Evolutionary conservation across 2,113 vertebrate species (phyloP).

Genomic region (Oxyura jamaicensis): DNA sequence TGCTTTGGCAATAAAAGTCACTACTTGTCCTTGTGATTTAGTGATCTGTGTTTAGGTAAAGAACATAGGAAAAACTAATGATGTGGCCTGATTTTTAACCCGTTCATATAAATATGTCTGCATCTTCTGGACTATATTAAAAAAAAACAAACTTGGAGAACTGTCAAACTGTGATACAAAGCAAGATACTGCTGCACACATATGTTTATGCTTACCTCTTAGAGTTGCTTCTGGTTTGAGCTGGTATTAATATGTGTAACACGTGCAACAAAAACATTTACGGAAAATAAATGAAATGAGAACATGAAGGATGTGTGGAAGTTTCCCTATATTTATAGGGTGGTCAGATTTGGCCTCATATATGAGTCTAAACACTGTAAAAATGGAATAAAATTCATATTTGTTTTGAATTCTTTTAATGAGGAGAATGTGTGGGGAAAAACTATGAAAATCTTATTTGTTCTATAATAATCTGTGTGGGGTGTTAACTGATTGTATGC

Average conservation of each 20-base stretch:
- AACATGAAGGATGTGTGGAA: not conserved
- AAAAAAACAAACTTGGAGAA: not conserved
- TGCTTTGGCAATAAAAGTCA: not conserved
- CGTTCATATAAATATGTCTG: not conserved
- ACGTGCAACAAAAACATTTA: not conserved
- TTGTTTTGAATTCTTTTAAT: not conserved
- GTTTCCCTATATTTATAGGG: not conserved
- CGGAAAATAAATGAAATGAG: not conserved
- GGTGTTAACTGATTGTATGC: not conserved
- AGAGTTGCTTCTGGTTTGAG: not conserved
- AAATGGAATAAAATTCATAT: not conserved
- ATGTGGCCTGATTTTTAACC: not conserved
- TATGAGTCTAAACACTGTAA: not conserved
- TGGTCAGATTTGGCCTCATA: not conserved
- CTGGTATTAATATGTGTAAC: not conserved
- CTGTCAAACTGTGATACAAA: not conserved
- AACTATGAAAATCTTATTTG: not conserved
- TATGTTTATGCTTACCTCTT: not conserved
- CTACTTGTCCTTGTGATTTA: not conserved
- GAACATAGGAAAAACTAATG: not conserved
- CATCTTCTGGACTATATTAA: not conserved
- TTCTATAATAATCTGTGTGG: not conserved
- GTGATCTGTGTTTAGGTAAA: not conserved
- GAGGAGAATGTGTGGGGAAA: not conserved
- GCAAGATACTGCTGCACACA: not conserved